Evolutionary conservation across 2,113 vertebrate genomes (phyloP), one percentile per base, ranked within the genome.

Genomic region (Conger conger): DNA sequence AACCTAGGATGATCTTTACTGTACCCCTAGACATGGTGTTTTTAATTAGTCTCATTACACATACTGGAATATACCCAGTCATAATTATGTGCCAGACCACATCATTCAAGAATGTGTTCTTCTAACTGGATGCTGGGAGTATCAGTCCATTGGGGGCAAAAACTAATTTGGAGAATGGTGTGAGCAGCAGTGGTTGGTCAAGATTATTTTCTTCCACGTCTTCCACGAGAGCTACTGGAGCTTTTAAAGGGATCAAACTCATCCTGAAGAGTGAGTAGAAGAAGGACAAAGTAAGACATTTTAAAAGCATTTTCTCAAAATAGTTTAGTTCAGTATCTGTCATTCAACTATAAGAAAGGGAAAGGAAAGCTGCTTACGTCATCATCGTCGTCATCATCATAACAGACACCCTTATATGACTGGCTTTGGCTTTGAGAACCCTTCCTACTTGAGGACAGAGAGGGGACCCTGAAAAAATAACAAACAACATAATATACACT

Each of bases 171-270:
- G 35, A 77, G 45, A 15, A 16, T 54, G 18, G 79, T 15, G 23
- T 30, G n/a, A 45, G 38, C n/a, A 45, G n/a, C 15, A 30, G n/a
- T 82, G 27, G 15, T 42, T 30, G n/a, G 30, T 15, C 17, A 17
- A 35, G 0, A 33, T 23, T 45, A n/a, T 54, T 53, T 95, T 91
- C 91, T 90, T 68, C 91, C 93, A 5, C 82, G 89, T 94, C 93
- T 94, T 91, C 94, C 93, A 79, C 90, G 91, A 0, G 84, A 80
- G 83, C 2, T 84, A 68, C 88, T 88, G 79, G 86, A 86, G 80
- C 79, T 95, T 93, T 95, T 95, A 88, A 99, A 99, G 0, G 96
- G 97, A 83, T 98, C 93, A 35, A 91, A 93, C 42, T 95, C 94
- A 9, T 96, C 96, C 97, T 99, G 85, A 82, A 92, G 87, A 78